These are phyloP conservation scores for Zele albiditarsus DNA, from an alignment of 2,888 invertebrate genomes.

Conservation along the genomic window DNA sequence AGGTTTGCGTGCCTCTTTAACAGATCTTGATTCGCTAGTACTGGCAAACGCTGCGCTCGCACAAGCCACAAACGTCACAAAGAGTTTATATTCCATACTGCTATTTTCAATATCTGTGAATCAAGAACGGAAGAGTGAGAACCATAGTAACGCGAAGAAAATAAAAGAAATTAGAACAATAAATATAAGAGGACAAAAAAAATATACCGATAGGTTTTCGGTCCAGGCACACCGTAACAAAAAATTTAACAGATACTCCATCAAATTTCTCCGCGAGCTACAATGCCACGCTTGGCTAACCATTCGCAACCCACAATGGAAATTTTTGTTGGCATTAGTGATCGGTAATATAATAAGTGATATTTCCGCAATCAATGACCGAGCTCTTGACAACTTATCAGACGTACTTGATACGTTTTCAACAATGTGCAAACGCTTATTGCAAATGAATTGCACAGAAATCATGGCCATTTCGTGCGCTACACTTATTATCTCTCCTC, in stretches of 20 bases:
- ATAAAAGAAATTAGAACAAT: not conserved
- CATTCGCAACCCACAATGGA: not conserved
- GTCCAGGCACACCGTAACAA: not conserved
- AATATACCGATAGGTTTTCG: not conserved
- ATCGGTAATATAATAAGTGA: not conserved
- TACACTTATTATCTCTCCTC: not conserved
- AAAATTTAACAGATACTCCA: not conserved
- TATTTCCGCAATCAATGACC: not conserved
- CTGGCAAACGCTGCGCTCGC: constrained; percentile 48
- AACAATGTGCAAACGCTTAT: not conserved
- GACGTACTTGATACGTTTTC: not conserved
- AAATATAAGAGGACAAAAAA: not conserved
- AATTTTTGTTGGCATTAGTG: not conserved
- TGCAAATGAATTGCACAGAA: not conserved
- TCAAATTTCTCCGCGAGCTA: not conserved
- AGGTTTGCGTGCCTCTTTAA: constrained; percentile 39
- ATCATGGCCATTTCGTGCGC: not conserved
- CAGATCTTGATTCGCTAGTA: constrained; percentile 39
- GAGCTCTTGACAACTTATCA: not conserved
- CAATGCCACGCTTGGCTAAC: not conserved
- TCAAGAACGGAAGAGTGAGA: not conserved
- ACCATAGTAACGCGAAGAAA: not conserved
- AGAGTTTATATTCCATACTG: constrained; percentile 48
- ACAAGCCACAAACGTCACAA: constrained; percentile 50
- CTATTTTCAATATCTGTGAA: constrained; percentile 29